Percentiles rank a stretch among this genome's conserved stretches.
Evolutionary conservation across 2,888 invertebrate genomes (phyloP).

Genomic region (Nemurella pictetii): DNA sequence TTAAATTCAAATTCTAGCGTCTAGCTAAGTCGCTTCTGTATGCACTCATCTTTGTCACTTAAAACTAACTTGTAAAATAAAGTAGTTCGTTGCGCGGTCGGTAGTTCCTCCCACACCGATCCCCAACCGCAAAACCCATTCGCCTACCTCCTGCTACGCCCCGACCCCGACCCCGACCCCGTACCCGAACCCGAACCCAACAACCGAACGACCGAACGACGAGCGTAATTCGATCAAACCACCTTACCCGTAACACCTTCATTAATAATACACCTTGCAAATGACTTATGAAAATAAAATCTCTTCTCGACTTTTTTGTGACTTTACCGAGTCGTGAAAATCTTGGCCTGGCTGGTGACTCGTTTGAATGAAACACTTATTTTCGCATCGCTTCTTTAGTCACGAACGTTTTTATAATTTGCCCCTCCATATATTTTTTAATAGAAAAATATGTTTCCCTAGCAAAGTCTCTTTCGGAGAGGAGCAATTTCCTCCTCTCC

Average conservation of each 20-base stretch:
- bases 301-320: neutral
- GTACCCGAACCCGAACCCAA: too few relatives aligned
- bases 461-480: neutral
- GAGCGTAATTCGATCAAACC: neutral
- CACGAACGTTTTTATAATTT: conserved; percentile 12
- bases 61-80: neutral
- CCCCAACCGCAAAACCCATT: too few relatives aligned
- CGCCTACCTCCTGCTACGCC: too few relatives aligned
- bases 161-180: too few relatives aligned
- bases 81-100: neutral
- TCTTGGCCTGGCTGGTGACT: neutral
- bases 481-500: neutral
- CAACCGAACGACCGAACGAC: too few relatives aligned
- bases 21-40: neutral
- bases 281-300: neutral
- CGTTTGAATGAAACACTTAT: too few relatives aligned
- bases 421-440: neutral
- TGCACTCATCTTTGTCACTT: neutral
- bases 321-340: neutral
- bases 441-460: neutral
- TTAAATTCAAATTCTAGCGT: neutral
- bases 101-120: neutral
- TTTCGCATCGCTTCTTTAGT: neutral
- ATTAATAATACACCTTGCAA: neutral
- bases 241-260: neutral